Percentiles rank a stretch among this genome's conserved stretches.
Conservation (phyloP, 2,113 vertebrate genomes). For the Lichenostomus cassidix region DNA sequence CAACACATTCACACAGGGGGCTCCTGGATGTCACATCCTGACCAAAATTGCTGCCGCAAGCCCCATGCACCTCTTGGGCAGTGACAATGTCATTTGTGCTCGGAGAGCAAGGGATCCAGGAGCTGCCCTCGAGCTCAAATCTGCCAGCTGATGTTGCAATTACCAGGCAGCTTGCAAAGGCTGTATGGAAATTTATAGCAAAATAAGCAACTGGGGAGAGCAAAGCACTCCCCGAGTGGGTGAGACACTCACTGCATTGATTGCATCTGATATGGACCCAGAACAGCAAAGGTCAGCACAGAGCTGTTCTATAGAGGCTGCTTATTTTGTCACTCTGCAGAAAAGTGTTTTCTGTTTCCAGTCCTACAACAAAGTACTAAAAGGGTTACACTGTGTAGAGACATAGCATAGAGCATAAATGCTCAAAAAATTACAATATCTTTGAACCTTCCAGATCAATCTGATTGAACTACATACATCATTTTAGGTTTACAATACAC, state of each 20-base stretch:
- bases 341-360: background rate
- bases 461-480: slow-evolving; percentile 8
- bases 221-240: background rate
- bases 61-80: fast-evolving
- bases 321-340: background rate
- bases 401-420: background rate
- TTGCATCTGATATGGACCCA: background rate
- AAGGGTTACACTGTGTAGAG: background rate
- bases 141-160: background rate
- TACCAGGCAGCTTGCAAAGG: background rate
- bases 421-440: background rate
- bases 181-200: background rate
- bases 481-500: slow-evolving; percentile 30
- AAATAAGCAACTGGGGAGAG: background rate
- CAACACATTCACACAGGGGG: fast-evolving
- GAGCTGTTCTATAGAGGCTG: background rate
- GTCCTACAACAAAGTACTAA: background rate
- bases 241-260: background rate
- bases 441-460: slow-evolving; percentile 20
- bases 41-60: background rate
- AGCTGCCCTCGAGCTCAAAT: background rate
- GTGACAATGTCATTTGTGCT: background rate
- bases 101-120: fast-evolving
- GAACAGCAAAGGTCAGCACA: background rate
- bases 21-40: fast-evolving